phyloP scores from a whole-genome alignment of 2,797 vertebrate genomes.

The Micropoecilia bifurca region DNA sequence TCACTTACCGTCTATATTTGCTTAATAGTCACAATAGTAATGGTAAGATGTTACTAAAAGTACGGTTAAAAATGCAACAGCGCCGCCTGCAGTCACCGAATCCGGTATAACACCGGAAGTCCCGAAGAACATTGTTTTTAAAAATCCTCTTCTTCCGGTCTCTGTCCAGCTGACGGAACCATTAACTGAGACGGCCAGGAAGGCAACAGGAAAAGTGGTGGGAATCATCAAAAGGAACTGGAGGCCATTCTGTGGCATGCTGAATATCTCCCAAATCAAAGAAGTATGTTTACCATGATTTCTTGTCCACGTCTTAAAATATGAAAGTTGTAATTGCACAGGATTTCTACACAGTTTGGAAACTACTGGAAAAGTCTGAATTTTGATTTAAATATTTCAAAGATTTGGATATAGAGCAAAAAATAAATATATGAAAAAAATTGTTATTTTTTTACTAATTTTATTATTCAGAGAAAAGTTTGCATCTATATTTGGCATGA shows the following conservation, averaged over 20 bases:
- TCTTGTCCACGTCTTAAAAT: neutral
- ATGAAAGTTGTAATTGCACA: neutral
- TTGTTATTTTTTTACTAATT: neutral
- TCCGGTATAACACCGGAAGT: no score
- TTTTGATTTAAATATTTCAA: neutral
- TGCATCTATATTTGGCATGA: neutral
- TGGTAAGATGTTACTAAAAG: no score
- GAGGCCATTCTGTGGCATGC: constrained; percentile 97
- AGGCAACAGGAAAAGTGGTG: constrained; percentile 90
- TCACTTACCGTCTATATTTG: no score
- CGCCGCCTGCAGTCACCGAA: no score
- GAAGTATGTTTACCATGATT: constrained; percentile 49
- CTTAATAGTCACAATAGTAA: no score
- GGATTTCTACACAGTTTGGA: neutral
- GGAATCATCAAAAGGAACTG: constrained; percentile 98
- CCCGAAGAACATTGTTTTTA: neutral
- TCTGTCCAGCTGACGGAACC: constrained; percentile 80
- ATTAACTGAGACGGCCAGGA: constrained; percentile 77
- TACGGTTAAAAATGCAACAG: no score
- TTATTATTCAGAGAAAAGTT: neutral
- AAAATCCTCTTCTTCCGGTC: neutral
- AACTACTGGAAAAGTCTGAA: neutral
- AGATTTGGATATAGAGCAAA: neutral
- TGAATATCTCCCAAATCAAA: constrained; percentile 91
- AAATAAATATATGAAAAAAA: neutral